A percentile compares a stretch with the other conserved stretches of the same genome.
Conservation (phyloP, 2,888 invertebrate species). For the Aromia moschata region DNA sequence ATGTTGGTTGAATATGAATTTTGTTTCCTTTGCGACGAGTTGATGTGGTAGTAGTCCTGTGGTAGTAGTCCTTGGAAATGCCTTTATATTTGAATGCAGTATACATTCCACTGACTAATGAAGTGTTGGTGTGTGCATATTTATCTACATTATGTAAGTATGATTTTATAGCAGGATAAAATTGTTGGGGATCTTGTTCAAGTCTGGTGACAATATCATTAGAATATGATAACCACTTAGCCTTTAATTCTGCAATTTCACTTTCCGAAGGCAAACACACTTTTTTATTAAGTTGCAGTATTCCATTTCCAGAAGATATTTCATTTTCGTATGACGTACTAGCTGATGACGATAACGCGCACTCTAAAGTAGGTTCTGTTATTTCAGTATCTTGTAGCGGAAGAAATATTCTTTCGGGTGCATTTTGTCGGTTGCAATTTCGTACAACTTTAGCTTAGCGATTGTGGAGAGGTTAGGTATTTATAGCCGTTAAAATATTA, state of each 20-base stretch:
- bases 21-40: slow-evolving; percentile 7
- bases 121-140: slow-evolving; percentile 4
- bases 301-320: background rate
- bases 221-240: background rate
- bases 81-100: slow-evolving; percentile 5
- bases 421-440: background rate
- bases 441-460: background rate
- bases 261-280: background rate
- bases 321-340: slow-evolving; percentile 1
- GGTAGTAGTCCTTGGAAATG: background rate
- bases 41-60: too few relatives aligned
- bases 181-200: slow-evolving; percentile 9
- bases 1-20: slow-evolving; percentile 6
- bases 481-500: background rate
- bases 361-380: slow-evolving; percentile 1
- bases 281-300: background rate
- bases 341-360: background rate
- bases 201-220: slow-evolving; percentile 4
- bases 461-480: background rate
- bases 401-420: slow-evolving; percentile 2
- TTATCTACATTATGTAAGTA: slow-evolving; percentile 2
- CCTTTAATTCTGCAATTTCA: slow-evolving; percentile 11
- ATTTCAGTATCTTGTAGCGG: background rate
- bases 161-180: slow-evolving; percentile 1
- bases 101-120: slow-evolving; percentile 1